phyloP scores from a whole-genome alignment of 37 sponge, comb jelly and placozoan species.

The Corticium candelabrum region DNA sequence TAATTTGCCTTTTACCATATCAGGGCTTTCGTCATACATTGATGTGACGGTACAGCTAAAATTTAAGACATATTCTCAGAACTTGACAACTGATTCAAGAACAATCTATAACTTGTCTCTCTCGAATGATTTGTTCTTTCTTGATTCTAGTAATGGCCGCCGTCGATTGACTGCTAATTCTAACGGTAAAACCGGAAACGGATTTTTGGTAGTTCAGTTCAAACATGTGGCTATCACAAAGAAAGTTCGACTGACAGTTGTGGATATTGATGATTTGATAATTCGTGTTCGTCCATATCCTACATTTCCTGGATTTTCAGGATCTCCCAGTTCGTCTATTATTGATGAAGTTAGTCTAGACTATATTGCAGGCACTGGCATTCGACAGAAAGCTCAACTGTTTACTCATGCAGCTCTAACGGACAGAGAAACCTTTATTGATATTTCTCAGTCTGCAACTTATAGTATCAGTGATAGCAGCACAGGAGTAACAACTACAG shows the following conservation, averaged over 20 bases:
- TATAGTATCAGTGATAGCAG: neutral
- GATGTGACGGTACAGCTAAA: neutral
- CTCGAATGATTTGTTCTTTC: neutral
- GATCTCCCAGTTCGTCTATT: neutral
- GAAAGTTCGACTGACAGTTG: neutral
- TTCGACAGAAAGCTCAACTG: neutral
- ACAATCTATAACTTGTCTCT: neutral
- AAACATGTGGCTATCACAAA: neutral
- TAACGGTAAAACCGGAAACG: neutral
- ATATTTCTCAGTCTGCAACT: neutral
- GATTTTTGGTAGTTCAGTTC: neutral
- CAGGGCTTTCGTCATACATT: neutral
- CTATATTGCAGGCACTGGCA: neutral
- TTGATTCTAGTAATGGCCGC: neutral
- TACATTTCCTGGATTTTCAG: neutral
- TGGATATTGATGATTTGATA: neutral
- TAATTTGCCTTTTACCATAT: neutral
- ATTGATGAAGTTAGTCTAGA: neutral
- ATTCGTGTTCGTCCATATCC: neutral
- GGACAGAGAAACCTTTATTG: neutral
- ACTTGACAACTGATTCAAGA: slow-evolving; percentile 3
- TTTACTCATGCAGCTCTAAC: neutral
- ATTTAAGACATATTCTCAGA: neutral
- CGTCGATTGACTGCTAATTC: neutral
- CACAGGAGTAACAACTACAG: no score